Base-by-base conservation (phyloP, 2,113 vertebrate genomes). In the Rhinolophus sinicus region DNA sequence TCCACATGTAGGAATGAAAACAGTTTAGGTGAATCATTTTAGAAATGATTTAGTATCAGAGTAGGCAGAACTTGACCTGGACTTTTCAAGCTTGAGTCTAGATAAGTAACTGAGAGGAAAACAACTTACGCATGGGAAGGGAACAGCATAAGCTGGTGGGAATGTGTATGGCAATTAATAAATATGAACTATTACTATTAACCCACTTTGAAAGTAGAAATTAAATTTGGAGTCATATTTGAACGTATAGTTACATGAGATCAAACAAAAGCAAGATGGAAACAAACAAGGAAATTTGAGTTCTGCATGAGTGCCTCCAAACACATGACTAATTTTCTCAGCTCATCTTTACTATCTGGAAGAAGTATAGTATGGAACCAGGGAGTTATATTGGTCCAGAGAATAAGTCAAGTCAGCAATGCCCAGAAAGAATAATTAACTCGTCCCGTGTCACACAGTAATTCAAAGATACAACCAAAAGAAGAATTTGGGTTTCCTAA, bases 141-240 rank as follows among this genome's bases (percentile, higher is more conserved):
- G 28, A 93, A 56, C 30, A 86, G 15, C n/a, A 78, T 73, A 10
- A 62, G 22, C 2, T 89, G 56, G 54, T 22, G 15, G 50, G 33
- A 90, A 70, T 26, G 15, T 44, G 33, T 18, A 73, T 1, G 2
- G 15, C 30, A 89, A 40, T 86, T 19, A 60, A 58, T 70, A 94
- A 76, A 84, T 52, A 76, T 5, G 6, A 80, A 81, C 19, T 33
- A 21, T 52, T 85, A 82, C 88, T 40, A 83, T 69, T 65, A 78
- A 30, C 9, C n/a, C 15, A 47, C 52, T 82, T 89, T 83, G 30
- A 92, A 87, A 54, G 38, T 11, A 69, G 21, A 85, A 84, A 85
- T 85, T 78, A 80, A 88, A 85, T 84, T 75, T 80, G 30, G 54
- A 96, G 38, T 78, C 52, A 93, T 12, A 77, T 82, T 35, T 92